phyloP scores from a whole-genome alignment of 2,888 invertebrate species.

The Athalia circularis region DNA sequence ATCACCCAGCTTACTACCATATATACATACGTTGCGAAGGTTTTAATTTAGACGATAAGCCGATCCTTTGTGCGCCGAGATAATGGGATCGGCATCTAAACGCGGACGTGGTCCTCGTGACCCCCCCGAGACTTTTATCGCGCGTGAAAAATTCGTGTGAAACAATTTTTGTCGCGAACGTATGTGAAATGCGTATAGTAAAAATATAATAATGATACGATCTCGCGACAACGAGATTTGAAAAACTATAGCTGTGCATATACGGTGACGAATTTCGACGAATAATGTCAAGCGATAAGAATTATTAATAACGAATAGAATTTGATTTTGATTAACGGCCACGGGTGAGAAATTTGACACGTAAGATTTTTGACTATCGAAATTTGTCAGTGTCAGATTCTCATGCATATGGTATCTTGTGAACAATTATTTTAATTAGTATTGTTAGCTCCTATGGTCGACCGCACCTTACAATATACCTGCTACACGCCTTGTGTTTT shows the following conservation, averaged over 20 bases:
- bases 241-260: too few relatives aligned
- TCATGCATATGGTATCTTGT: neutral
- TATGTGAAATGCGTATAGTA: too few relatives aligned
- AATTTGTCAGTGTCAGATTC: slow-evolving; percentile 44
- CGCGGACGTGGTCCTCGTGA: too few relatives aligned
- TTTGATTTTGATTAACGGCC: slow-evolving; percentile 39
- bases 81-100: neutral
- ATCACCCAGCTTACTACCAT: slow-evolving; percentile 22
- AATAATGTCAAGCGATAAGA: slow-evolving; percentile 18
- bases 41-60: slow-evolving; percentile 63
- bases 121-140: too few relatives aligned
- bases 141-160: too few relatives aligned
- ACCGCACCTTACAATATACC: neutral
- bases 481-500: neutral
- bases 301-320: slow-evolving; percentile 30
- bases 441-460: neutral
- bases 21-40: slow-evolving; percentile 51
- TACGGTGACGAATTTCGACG: slow-evolving; percentile 6
- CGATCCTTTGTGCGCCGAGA: slow-evolving; percentile 47
- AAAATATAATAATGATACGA: too few relatives aligned
- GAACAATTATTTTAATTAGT: slow-evolving; percentile 45
- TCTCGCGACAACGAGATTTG: too few relatives aligned
- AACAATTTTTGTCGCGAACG: too few relatives aligned
- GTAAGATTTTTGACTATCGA: slow-evolving; percentile 6
- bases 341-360: slow-evolving; percentile 40